Base-by-base conservation (phyloP, 2,113 vertebrate genomes). In the Perca schrenkii region DNA sequence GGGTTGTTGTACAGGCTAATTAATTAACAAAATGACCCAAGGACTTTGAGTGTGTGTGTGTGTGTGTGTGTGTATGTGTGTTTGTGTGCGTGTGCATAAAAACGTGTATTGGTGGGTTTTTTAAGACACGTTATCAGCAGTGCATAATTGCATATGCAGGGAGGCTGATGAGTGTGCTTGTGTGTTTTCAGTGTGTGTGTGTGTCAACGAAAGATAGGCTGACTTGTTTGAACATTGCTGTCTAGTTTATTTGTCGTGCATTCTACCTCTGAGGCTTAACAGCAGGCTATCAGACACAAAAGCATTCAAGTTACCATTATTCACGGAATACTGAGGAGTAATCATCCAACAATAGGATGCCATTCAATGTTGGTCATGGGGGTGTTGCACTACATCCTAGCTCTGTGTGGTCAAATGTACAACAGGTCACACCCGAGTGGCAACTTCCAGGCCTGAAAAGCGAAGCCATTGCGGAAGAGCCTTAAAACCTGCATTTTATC, bases 21-120 rank as follows among this genome's bases (percentile, higher is more conserved):
- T 86, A 88, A 82, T 89, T 74, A 87, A 85, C 81, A 86, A 72
- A 78, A 85, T 43, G 60, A 88, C 90, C 87, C 75, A 1, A 67
- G 68, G 89, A 64, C 63, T 77, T 8, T 21, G 25, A 63, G 50
- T 49, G 4, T 77, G 25, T 70, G 62, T 70, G 25, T 31, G 56
- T 54, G 21, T 67, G 53, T 21, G 47, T 57, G 21, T 19, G 22
- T 79, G 57, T 50, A 4, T 64, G 49, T 65, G 34, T 40, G 36
- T 40, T 8, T 40, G 8, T 40, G 36, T 40, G 31, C 53, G 66
- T 19, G 28, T 68, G 22, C 4, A 4, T 31, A 4, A 31, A 31
- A 31, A 31, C 31, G 31, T 31, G 31, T 31, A 31, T 31, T 31
- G 31, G 31, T 31, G 31, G 3, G 0, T 31, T 3, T 31, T 31